These are phyloP conservation scores for Lasioglossum pauxillum DNA, from an alignment of 2,888 invertebrate species.

Conservation along the genomic window DNA sequence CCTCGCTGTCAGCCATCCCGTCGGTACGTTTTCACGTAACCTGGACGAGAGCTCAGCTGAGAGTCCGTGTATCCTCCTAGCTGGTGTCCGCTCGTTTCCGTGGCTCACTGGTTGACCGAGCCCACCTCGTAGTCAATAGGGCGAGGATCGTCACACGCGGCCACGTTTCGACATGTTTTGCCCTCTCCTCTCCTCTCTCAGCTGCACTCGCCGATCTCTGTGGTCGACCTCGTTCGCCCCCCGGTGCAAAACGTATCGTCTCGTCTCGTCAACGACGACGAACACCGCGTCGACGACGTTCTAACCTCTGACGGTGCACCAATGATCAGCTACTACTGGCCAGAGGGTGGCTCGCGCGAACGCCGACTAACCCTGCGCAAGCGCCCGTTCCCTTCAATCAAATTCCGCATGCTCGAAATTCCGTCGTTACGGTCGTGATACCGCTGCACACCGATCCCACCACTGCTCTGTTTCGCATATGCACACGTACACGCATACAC, in stretches of 20 bases:
- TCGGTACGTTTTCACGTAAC: constrained; percentile 61
- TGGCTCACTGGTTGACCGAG: constrained; percentile 17
- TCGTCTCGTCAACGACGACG: constrained; percentile 35
- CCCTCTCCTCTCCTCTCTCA: constrained; percentile 13
- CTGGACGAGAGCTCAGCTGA: constrained; percentile 44
- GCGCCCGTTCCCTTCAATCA: constrained; percentile 70
- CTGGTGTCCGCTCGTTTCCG: constrained; percentile 23
- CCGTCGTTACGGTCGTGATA: constrained; percentile 42
- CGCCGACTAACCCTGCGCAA: constrained; percentile 64
- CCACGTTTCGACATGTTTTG: constrained; percentile 53
- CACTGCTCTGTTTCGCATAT: not conserved
- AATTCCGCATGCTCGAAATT: constrained; percentile 73
- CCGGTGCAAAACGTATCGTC: constrained; percentile 39
- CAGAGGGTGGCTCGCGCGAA: constrained; percentile 54
- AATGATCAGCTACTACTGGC: constrained; percentile 68
- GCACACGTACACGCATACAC: not conserved
- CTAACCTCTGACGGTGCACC: constrained; percentile 60
- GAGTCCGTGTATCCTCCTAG: constrained; percentile 16
- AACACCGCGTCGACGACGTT: constrained; percentile 47
- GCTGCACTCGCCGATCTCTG: not conserved
- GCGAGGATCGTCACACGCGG: constrained; percentile 52
- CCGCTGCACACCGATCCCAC: not conserved
- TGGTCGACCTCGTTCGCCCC: constrained; percentile 16
- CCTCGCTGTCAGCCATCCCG: constrained; percentile 95
- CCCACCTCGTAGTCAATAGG: constrained; percentile 37